A percentile compares a stretch with the other conserved stretches of the same genome.
Conservation (phyloP, 2,797 vertebrate species). For the Alca torda region DNA sequence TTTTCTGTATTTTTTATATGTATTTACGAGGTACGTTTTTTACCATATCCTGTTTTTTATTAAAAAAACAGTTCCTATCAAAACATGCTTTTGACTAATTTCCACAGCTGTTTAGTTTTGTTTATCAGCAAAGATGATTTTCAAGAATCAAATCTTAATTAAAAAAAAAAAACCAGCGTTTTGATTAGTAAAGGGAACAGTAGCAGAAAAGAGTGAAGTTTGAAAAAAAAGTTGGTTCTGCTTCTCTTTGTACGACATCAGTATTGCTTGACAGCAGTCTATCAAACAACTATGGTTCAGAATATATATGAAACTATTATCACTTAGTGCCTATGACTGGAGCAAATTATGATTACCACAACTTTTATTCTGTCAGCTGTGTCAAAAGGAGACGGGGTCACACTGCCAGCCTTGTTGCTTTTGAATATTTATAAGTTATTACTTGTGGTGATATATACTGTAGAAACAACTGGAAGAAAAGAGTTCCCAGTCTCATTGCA, state of each 20-base stretch:
- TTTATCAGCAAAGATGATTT: not conserved
- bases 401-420: not conserved
- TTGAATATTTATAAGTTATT: not conserved
- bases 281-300: not conserved
- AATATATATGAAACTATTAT: not conserved
- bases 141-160: not conserved
- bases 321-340: not conserved
- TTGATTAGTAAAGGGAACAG: not conserved
- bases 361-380: not conserved
- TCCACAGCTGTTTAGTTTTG: not conserved
- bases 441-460: not conserved
- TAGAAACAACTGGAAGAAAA: not conserved
- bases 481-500: rapidly evolving
- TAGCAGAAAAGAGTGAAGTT: not conserved
- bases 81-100: not conserved
- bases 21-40: not conserved
- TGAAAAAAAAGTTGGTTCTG: not conserved
- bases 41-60: not conserved
- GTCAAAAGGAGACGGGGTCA: not conserved
- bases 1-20: not conserved
- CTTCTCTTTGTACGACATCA: not conserved
- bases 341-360: not conserved
- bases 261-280: not conserved
- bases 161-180: not conserved
- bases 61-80: not conserved